Evolutionary conservation across 2,888 invertebrate species (phyloP).

Genomic region (Monochamus alternatus): DNA sequence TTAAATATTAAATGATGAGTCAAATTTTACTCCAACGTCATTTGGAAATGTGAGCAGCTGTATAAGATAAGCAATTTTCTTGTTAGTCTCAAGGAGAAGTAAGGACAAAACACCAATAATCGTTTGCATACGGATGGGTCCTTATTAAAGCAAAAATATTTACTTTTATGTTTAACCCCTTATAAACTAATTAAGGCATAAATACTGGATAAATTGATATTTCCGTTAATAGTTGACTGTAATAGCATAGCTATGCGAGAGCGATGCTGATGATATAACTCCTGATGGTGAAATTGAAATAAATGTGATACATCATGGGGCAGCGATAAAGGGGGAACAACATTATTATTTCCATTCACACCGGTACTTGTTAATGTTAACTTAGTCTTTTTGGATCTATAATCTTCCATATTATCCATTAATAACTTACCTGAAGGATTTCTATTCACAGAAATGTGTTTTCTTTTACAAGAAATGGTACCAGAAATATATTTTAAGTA

Average conservation of each 20-base stretch:
- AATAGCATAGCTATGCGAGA: slow-evolving; percentile 18
- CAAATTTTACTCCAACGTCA: slow-evolving; percentile 10
- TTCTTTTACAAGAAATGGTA: too few relatives aligned
- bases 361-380: slow-evolving; percentile 53
- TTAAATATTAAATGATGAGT: not conserved
- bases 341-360: slow-evolving; percentile 47
- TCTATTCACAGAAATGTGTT: too few relatives aligned
- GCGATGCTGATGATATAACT: slow-evolving; percentile 17
- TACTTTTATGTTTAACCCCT: slow-evolving; percentile 36
- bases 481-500: too few relatives aligned
- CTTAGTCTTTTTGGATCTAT: slow-evolving; percentile 27
- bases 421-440: not conserved
- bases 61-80: slow-evolving; percentile 25
- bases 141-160: slow-evolving; percentile 31
- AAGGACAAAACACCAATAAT: slow-evolving; percentile 15
- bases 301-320: slow-evolving; percentile 59
- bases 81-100: slow-evolving; percentile 25
- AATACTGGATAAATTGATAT: slow-evolving; percentile 65
- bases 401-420: not conserved
- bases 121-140: slow-evolving; percentile 19
- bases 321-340: slow-evolving; percentile 39
- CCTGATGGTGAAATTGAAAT: slow-evolving; percentile 57
- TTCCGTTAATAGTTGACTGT: slow-evolving; percentile 59
- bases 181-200: slow-evolving; percentile 61
- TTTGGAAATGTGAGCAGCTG: not conserved